Percentiles rank a stretch among this genome's conserved stretches.
These are phyloP conservation scores for Sardina pilchardus DNA, from an alignment of 2,113 vertebrate genomes.

Conservation along the genomic window DNA sequence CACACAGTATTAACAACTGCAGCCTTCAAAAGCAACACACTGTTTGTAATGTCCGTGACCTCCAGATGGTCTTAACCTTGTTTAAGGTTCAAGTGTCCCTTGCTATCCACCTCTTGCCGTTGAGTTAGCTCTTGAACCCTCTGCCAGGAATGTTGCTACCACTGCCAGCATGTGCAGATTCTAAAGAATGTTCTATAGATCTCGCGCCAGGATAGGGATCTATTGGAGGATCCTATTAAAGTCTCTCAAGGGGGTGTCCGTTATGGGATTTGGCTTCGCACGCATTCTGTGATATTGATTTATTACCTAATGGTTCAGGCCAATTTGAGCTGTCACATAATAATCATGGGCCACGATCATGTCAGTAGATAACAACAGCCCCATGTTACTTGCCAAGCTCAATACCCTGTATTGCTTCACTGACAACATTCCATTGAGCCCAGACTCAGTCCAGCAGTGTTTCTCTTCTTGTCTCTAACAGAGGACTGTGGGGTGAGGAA, in stretches of 20 bases:
- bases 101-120: not conserved
- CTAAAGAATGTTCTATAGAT: not conserved
- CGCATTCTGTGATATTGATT: not conserved
- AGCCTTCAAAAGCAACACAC: not conserved
- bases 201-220: not conserved
- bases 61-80: not conserved
- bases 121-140: not conserved
- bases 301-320: not conserved
- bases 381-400: not conserved
- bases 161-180: not conserved
- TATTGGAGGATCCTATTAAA: not conserved
- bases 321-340: not conserved
- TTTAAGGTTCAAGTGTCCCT: not conserved
- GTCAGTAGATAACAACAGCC: not conserved
- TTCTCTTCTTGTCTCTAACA: not conserved
- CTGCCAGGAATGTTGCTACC: not conserved
- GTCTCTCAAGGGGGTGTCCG: not conserved
- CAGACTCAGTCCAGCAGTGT: not conserved
- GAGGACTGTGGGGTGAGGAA: not conserved
- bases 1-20: not conserved
- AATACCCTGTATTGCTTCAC: not conserved
- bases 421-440: not conserved
- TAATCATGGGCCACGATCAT: not conserved
- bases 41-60: not conserved
- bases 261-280: not conserved